phyloP scores from a whole-genome alignment of 2,797 vertebrate species.

The Gymnodraco acuticeps region DNA sequence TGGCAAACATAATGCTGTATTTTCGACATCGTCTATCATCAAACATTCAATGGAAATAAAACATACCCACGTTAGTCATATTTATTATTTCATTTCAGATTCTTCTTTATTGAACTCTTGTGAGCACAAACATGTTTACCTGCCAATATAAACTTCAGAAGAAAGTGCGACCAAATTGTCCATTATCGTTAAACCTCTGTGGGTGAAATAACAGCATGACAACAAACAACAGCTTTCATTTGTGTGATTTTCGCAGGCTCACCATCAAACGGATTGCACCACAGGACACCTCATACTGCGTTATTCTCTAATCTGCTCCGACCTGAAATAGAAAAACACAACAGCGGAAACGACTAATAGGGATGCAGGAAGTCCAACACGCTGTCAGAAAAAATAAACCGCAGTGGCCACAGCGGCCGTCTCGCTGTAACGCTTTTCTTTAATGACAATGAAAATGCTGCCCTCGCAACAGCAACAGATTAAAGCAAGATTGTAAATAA shows the following conservation, averaged over 20 bases:
- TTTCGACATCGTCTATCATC: neutral
- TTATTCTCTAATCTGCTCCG: slow-evolving; percentile 57
- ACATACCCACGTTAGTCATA: neutral
- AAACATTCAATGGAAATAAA: slow-evolving; percentile 3
- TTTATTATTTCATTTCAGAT: neutral
- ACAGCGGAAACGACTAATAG: slow-evolving; percentile 34
- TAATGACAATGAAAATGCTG: slow-evolving; percentile 50
- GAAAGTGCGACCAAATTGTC: slow-evolving; percentile 27
- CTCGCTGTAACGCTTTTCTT: slow-evolving; percentile 49
- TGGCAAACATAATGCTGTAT: neutral
- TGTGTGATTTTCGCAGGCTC: slow-evolving; percentile 45
- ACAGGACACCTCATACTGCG: slow-evolving; percentile 38
- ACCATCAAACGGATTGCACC: slow-evolving; percentile 61
- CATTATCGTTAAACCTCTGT: slow-evolving; percentile 49
- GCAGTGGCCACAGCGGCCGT: slow-evolving; percentile 19
- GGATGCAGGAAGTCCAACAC: slow-evolving; percentile 7
- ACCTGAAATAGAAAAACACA: slow-evolving; percentile 57
- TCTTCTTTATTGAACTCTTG: neutral
- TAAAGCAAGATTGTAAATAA: slow-evolving; percentile 59
- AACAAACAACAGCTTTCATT: slow-evolving; percentile 48
- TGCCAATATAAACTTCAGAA: slow-evolving; percentile 6
- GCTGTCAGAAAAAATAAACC: slow-evolving; percentile 25
- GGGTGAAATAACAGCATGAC: slow-evolving; percentile 30
- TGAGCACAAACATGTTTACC: neutral
- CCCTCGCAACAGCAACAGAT: slow-evolving; percentile 32